phyloP scores from a whole-genome alignment of 2,797 vertebrate genomes.

The Eurystomus glaucurus region DNA sequence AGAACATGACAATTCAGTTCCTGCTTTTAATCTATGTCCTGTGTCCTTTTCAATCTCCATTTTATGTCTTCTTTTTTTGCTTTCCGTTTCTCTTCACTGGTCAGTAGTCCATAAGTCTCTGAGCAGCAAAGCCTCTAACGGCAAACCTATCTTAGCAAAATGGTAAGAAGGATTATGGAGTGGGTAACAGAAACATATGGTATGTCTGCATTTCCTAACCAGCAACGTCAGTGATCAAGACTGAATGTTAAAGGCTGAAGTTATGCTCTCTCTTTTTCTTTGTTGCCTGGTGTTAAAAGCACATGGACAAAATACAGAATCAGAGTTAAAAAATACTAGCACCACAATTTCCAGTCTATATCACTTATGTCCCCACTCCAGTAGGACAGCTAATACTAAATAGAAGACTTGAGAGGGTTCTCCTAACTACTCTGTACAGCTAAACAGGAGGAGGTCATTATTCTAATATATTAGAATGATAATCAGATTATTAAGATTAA shows the following conservation, averaged over 20 bases:
- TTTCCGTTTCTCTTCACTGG: neutral
- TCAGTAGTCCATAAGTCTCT: neutral
- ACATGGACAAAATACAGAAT: neutral
- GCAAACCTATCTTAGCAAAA: neutral
- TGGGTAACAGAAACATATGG: neutral
- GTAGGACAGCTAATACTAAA: neutral
- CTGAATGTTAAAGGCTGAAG: neutral
- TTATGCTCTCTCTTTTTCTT: neutral
- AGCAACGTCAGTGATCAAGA: neutral
- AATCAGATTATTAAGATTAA: neutral
- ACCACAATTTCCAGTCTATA: neutral
- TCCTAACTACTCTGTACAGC: neutral
- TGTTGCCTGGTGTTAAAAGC: neutral
- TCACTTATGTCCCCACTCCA: neutral
- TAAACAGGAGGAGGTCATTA: neutral
- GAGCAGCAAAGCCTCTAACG: neutral
- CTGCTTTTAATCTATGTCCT: neutral
- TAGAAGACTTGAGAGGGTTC: neutral
- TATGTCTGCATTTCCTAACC: neutral
- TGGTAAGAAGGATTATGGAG: neutral
- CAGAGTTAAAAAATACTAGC: neutral
- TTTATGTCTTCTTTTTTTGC: neutral
- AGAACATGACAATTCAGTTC: neutral
- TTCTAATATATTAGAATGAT: neutral
- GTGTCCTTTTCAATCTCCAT: neutral